A percentile compares a stretch with the other conserved stretches of the same genome.
Conservation (phyloP, 2,888 invertebrate genomes). For the Schrankia costaestrigalis region DNA sequence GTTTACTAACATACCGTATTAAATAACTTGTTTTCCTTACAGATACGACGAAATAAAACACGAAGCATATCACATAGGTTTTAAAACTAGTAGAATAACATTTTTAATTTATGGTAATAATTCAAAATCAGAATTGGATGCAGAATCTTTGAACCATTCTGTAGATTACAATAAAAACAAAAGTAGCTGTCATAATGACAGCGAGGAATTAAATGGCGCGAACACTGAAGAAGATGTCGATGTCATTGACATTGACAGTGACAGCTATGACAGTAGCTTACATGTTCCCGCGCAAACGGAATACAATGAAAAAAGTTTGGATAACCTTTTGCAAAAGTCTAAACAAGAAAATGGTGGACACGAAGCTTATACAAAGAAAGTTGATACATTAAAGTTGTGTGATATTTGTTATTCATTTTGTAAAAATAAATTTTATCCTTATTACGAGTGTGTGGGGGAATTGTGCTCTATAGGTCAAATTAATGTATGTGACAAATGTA, state of each 20-base stretch:
- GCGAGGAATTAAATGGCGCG: not conserved
- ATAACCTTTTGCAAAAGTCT: not conserved
- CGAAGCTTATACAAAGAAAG: not conserved
- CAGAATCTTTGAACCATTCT: too few relatives aligned
- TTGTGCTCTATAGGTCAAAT: constrained; percentile 22
- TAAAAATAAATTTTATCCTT: constrained; percentile 17
- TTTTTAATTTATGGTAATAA: constrained; percentile 29
- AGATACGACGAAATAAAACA: constrained; percentile 43
- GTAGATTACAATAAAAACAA: too few relatives aligned
- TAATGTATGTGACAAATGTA: constrained; percentile 34
- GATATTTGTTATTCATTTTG: constrained; percentile 39
- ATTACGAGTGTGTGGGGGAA: constrained; percentile 26
- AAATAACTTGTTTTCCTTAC: too few relatives aligned
- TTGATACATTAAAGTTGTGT: constrained; percentile 27
- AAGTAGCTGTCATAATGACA: not conserved
- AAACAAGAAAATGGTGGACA: constrained; percentile 1
- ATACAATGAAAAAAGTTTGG: not conserved
- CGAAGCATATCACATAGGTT: constrained; percentile 35
- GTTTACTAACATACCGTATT: too few relatives aligned
- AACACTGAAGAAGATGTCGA: too few relatives aligned
- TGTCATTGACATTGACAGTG: too few relatives aligned
- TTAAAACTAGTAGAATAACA: constrained; percentile 17
- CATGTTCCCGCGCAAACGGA: too few relatives aligned
- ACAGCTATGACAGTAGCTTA: too few relatives aligned
- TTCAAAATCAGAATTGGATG: too few relatives aligned